phyloP scores from a whole-genome alignment of 35 echinoderm and acorn worm genomes.

The Heliocidaris erythrogramma region DNA sequence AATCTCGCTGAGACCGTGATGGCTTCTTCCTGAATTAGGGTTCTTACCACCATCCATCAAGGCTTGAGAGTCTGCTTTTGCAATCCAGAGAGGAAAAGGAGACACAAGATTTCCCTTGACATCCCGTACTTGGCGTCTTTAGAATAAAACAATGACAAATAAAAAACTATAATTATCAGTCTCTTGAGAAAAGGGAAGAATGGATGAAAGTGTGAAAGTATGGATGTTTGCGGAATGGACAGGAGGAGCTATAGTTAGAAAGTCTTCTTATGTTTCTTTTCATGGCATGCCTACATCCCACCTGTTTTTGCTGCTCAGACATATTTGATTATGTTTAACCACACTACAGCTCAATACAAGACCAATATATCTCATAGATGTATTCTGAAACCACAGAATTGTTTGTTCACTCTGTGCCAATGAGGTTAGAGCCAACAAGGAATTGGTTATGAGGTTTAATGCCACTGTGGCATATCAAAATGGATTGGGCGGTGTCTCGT shows the following conservation, averaged over 20 bases:
- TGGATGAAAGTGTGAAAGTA: neutral
- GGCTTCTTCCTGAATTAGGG: neutral
- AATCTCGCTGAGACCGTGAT: neutral
- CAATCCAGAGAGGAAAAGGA: neutral
- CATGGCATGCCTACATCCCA: neutral
- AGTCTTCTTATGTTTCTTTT: neutral
- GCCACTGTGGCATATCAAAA: neutral
- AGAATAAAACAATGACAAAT: neutral
- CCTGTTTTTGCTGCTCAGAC: neutral
- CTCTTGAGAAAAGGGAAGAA: neutral
- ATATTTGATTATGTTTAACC: neutral
- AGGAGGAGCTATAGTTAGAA: neutral
- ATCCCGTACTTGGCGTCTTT: neutral
- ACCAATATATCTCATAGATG: neutral
- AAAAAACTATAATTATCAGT: neutral
- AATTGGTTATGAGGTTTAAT: neutral
- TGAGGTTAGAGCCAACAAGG: neutral
- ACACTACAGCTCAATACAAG: neutral
- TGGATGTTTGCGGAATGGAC: neutral
- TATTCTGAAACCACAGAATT: neutral
- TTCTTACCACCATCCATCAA: neutral
- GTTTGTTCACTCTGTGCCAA: constrained; percentile 1
- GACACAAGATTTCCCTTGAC: neutral
- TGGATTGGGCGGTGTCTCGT: neutral
- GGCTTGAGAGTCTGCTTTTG: neutral